These are phyloP conservation scores for Elymnias hypermnestra DNA, from an alignment of 1,140 invertebrate genomes.

Conservation along the genomic window DNA sequence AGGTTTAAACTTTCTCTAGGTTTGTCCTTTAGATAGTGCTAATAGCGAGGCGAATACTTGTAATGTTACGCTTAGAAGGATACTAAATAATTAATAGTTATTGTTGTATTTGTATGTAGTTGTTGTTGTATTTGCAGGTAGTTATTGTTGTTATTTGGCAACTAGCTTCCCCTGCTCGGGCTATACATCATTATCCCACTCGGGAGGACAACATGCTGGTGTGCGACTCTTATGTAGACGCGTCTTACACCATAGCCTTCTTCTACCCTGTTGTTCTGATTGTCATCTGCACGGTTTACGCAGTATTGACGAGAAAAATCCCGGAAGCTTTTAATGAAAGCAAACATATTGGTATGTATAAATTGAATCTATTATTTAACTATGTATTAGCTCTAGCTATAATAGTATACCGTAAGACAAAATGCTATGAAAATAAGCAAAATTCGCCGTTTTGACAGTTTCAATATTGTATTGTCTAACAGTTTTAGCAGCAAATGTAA, in stretches of 20 bases:
- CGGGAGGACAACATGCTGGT: conserved; percentile 92
- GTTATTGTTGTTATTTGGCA: conserved; percentile 91
- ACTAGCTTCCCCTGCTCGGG: conserved; percentile 88
- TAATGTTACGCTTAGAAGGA: too few relatives aligned
- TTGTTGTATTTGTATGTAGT: background rate
- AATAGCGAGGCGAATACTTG: too few relatives aligned
- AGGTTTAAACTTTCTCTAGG: too few relatives aligned
- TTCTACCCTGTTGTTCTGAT: conserved; percentile 93
- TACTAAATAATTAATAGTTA: too few relatives aligned
- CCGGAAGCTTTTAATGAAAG: conserved; percentile 97
- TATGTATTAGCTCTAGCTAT: too few relatives aligned
- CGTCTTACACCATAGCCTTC: conserved; percentile 92
- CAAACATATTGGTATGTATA: conserved; percentile 90
- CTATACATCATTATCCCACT: conserved; percentile 91
- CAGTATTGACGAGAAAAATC: conserved; percentile 93
- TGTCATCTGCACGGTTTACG: conserved; percentile 91
- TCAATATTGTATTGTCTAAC: too few relatives aligned
- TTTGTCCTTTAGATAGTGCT: too few relatives aligned
- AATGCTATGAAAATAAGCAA: too few relatives aligned
- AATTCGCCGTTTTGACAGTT: too few relatives aligned
- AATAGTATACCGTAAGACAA: too few relatives aligned
- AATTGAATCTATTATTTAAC: too few relatives aligned
- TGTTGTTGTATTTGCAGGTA: conserved; percentile 75
- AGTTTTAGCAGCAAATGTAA: too few relatives aligned
- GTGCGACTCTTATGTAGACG: conserved; percentile 90